Percentiles rank a stretch among this genome's conserved stretches.
Evolutionary conservation across 2,888 invertebrate species (phyloP).

Genomic region (Allophyes oxyacanthae): DNA sequence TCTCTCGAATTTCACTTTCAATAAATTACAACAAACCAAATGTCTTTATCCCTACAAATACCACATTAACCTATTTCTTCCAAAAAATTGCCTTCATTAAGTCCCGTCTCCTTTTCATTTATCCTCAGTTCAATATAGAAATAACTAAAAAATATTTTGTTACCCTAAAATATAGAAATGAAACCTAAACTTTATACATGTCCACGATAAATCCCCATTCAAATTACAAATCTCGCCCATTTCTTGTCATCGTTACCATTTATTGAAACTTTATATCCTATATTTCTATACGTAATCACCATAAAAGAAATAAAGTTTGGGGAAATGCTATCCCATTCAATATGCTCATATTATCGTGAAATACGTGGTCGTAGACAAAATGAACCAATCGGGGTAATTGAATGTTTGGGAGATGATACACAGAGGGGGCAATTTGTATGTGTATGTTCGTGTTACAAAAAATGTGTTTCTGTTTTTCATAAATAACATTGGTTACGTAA

Average conservation of each 20-base stretch:
- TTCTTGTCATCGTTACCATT: constrained; percentile 43
- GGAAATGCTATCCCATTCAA: constrained; percentile 48
- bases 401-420: constrained; percentile 30
- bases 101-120: constrained; percentile 9
- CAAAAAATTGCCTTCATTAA: constrained; percentile 21
- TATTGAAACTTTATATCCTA: constrained; percentile 50
- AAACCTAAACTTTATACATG: constrained; percentile 2
- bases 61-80: neutral
- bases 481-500: no score
- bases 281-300: constrained; percentile 49
- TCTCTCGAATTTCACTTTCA: constrained; percentile 11
- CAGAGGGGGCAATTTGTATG: neutral
- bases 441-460: neutral
- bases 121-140: constrained; percentile 30
- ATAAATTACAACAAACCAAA: constrained; percentile 23
- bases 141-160: constrained; percentile 38
- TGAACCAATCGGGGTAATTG: constrained; percentile 52
- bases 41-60: constrained; percentile 5
- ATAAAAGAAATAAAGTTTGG: constrained; percentile 47
- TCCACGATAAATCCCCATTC: constrained; percentile 38
- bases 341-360: constrained; percentile 51
- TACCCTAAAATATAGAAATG: constrained; percentile 33
- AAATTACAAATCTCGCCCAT: constrained; percentile 45
- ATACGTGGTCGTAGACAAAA: constrained; percentile 48
- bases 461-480: no score